phyloP scores from a whole-genome alignment of 2,888 invertebrate species.

The Sussaba pulchella region DNA sequence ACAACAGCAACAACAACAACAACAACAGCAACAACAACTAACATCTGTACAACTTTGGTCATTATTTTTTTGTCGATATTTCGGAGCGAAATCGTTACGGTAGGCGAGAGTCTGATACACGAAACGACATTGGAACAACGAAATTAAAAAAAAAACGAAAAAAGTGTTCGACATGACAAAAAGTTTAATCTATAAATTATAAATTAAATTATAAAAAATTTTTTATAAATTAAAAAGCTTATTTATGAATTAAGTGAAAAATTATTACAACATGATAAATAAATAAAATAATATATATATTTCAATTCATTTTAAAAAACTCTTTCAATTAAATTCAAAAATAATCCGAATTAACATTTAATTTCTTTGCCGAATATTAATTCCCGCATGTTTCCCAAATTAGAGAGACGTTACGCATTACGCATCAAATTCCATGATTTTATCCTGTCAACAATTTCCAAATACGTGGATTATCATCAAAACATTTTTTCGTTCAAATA shows the following conservation, averaged over 20 bases:
- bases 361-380: no score
- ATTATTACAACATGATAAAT: no score
- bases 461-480: slow-evolving; percentile 4
- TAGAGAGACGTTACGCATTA: no score
- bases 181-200: no score
- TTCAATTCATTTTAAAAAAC: no score
- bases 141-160: neutral
- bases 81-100: slow-evolving; percentile 26
- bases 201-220: no score
- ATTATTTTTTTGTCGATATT: slow-evolving; percentile 70
- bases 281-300: no score
- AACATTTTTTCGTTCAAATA: slow-evolving; percentile 5
- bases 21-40: slow-evolving; percentile 77
- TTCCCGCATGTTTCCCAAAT: no score
- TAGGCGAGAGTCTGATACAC: slow-evolving; percentile 11
- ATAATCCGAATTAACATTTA: no score
- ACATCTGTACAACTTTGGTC: slow-evolving; percentile 79
- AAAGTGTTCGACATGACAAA: neutral
- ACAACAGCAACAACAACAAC: slow-evolving; percentile 78
- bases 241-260: no score
- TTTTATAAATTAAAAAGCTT: slow-evolving; percentile 20
- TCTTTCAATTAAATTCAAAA: no score
- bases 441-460: slow-evolving; percentile 3
- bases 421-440: no score
- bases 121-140: slow-evolving; percentile 7